Conservation (phyloP, 2,113 vertebrate genomes). For the Corynorhinus townsendii region DNA sequence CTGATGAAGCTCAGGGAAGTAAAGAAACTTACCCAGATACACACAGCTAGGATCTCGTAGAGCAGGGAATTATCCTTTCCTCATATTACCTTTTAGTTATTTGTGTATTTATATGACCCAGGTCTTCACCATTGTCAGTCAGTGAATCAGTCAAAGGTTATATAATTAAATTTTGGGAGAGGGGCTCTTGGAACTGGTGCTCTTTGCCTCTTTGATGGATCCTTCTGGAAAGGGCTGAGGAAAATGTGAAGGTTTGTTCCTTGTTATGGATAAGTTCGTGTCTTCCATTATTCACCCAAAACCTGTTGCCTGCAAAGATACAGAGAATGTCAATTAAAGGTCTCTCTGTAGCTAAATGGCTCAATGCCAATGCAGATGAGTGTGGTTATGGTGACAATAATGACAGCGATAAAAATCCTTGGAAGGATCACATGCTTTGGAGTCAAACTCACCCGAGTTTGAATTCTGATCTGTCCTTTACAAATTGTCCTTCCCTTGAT, state of each 20-base stretch:
- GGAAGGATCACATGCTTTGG: background rate
- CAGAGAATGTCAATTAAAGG: background rate
- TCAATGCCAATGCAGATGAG: background rate
- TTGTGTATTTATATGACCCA: background rate
- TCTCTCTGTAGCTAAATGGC: background rate
- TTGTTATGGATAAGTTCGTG: background rate
- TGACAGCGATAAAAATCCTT: background rate
- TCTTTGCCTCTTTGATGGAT: background rate
- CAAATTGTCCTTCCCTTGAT: background rate
- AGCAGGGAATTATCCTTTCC: background rate
- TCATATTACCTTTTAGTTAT: background rate
- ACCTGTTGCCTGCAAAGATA: background rate
- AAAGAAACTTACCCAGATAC: background rate
- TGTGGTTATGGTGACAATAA: background rate
- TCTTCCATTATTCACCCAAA: background rate
- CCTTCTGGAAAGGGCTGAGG: background rate
- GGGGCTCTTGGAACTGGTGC: background rate
- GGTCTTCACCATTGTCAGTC: background rate
- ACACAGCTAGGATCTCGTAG: background rate
- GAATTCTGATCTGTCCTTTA: background rate
- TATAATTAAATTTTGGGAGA: background rate
- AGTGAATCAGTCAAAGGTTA: background rate
- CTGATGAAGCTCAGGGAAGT: background rate
- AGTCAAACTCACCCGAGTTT: background rate
- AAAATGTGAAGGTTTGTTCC: background rate